Conservation (phyloP, 2,113 vertebrate species). For the Lophochroa leadbeateri region DNA sequence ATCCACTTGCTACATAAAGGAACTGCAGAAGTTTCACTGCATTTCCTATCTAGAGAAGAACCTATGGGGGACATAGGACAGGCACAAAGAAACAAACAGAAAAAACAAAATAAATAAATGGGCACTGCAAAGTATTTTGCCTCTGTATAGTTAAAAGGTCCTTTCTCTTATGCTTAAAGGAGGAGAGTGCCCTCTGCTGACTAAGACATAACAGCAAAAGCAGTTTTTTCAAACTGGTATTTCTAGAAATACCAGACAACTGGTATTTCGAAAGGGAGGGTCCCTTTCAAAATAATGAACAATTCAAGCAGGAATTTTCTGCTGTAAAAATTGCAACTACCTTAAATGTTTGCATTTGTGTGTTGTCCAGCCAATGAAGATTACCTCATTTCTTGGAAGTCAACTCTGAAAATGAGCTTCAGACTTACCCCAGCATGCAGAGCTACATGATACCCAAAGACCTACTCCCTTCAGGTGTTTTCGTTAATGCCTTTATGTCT, state of each 20-base stretch:
- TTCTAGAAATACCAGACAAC: too few species aligned
- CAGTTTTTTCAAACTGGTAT: neutral
- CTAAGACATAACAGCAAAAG: neutral
- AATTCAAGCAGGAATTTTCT: too few species aligned
- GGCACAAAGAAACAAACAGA: neutral
- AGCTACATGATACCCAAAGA: neutral
- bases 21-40: neutral
- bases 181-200: constrained; percentile 44
- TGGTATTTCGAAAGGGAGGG: too few species aligned
- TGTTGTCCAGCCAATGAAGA: too few species aligned
- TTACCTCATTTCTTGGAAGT: too few species aligned
- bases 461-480: neutral
- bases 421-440: too few species aligned
- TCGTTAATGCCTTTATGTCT: neutral
- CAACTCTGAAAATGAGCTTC: too few species aligned
- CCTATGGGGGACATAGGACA: accelerated
- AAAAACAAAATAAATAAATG: neutral
- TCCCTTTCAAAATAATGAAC: too few species aligned
- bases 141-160: neutral
- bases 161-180: neutral
- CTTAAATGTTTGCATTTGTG: too few species aligned
- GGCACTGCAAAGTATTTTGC: neutral
- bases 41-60: neutral
- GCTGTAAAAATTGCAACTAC: too few species aligned
- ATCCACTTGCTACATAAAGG: neutral